A percentile compares a stretch with the other conserved stretches of the same genome.
Conservation (phyloP, 1,140 invertebrate genomes). For the Drosophila lini region DNA sequence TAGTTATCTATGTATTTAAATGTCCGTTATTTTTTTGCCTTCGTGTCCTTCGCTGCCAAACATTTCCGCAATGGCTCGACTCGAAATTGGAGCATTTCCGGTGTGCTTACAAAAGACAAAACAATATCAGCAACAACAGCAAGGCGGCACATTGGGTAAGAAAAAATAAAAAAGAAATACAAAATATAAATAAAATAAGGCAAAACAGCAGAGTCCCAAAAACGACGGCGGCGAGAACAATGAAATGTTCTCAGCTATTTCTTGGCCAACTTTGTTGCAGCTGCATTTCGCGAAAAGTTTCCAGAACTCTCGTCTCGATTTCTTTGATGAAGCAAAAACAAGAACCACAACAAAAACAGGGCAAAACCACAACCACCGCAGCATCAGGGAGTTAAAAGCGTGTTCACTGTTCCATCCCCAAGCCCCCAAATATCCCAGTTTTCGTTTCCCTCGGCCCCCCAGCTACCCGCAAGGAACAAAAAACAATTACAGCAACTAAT, state of each 20-base stretch:
- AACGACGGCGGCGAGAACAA: slow-evolving; percentile 32
- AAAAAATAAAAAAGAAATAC: slow-evolving; percentile 6
- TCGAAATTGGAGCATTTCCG: slow-evolving; percentile 77
- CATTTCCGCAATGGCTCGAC: slow-evolving; percentile 67
- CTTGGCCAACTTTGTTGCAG: slow-evolving; percentile 63
- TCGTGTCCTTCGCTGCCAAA: slow-evolving; percentile 45
- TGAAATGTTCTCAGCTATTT: slow-evolving; percentile 47
- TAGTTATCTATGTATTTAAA: background rate
- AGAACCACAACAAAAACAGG: slow-evolving; percentile 27
- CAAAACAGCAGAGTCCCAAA: slow-evolving; percentile 28
- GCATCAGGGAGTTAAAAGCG: slow-evolving; percentile 43
- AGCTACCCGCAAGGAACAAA: slow-evolving; percentile 32
- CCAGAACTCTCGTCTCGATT: slow-evolving; percentile 66
- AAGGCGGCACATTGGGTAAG: slow-evolving; percentile 6
- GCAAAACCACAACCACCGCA: slow-evolving; percentile 44
- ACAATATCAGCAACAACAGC: slow-evolving; percentile 23
- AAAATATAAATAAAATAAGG: slow-evolving; percentile 50
- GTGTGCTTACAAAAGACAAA: slow-evolving; percentile 64
- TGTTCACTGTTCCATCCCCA: slow-evolving; percentile 32
- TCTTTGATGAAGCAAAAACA: slow-evolving; percentile 66
- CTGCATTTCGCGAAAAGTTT: slow-evolving; percentile 71
- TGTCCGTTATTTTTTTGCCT: slow-evolving; percentile 26
- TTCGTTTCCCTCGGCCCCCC: background rate
- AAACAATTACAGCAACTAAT: slow-evolving; percentile 82
- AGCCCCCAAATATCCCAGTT: slow-evolving; percentile 3